Conservation (phyloP, 2,113 vertebrate genomes). For the Epinephelus fuscoguttatus region DNA sequence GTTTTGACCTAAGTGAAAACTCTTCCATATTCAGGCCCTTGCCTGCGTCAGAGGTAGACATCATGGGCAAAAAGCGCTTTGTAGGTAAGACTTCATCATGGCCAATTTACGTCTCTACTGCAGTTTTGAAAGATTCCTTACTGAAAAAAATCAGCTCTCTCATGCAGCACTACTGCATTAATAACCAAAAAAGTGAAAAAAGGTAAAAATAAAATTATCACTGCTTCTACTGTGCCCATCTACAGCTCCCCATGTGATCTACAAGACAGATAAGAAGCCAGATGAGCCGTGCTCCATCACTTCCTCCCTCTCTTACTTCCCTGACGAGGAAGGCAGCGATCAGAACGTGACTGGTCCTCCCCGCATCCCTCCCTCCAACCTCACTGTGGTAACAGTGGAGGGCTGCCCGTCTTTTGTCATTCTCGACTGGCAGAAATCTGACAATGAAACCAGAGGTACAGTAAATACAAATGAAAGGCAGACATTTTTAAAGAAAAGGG, state of each 20-base stretch:
- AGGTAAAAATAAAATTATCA: neutral
- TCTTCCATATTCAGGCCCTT: slow-evolving; percentile 90
- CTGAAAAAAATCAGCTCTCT: neutral
- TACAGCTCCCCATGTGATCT: slow-evolving; percentile 92
- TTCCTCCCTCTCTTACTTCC: slow-evolving; percentile 89
- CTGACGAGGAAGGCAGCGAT: slow-evolving; percentile 85
- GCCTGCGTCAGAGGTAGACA: slow-evolving; percentile 93
- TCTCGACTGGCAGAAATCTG: slow-evolving; percentile 92
- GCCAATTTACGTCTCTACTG: neutral
- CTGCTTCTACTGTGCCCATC: neutral
- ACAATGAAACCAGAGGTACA: slow-evolving; percentile 94
- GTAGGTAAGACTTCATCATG: slow-evolving; percentile 84
- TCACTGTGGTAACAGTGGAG: slow-evolving; percentile 96
- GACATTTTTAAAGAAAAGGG: neutral
- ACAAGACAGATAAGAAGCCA: slow-evolving; percentile 91
- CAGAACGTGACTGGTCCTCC: slow-evolving; percentile 89
- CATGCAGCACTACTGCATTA: neutral
- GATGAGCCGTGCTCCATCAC: slow-evolving; percentile 96
- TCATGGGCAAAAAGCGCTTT: slow-evolving; percentile 91
- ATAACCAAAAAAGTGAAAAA: neutral
- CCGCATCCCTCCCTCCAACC: slow-evolving; percentile 90
- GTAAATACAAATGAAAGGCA: neutral
- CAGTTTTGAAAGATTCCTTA: neutral
- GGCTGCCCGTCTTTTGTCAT: slow-evolving; percentile 96
- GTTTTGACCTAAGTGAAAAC: slow-evolving; percentile 84